Evolutionary conservation across 2,888 invertebrate species (phyloP), one percentile per base, ranked within the genome.

Genomic region (Temnothorax rugatulus): DNA sequence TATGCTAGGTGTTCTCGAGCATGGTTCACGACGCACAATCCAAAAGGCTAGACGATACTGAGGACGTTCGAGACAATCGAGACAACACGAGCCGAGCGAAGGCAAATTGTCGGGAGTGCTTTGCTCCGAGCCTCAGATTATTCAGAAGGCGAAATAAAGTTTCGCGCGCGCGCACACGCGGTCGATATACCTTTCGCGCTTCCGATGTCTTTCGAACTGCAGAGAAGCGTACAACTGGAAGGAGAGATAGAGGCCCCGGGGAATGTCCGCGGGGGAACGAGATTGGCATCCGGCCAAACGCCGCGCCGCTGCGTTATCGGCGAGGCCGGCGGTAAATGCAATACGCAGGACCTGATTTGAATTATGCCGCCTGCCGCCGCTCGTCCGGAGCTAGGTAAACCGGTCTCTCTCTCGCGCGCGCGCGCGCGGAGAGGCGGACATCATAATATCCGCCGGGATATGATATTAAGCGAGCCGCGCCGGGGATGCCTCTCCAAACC

Each of bases 361-460:
- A 90, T 91, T 89, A 89, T 88, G 86, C 83, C 85, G 76, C 54
- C 73, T 64, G 76, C 59, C 68, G 57, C 34, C 68, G 57, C 34
- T 44, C 74, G 54, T 69, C 59, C 76, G 85, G 81, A 82, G 76
- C 81, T 85, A 84, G 86, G 82, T 84, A 75, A 84, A 81, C 25
- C 57, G 21, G 21, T 74, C 83, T 68, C 75, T 83, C 87, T 34
- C 34, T 4, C 34, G 74, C 86, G 73, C 82, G 81, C 34, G 34
- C 34, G 74, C 86, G 74, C 82, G 81, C 86, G 77, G 44, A 61
- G 83, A 83, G 83, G 82, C 87, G 88, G 90, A 87, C 89, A 88
- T 90, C 90, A 89, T 91, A 91, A 91, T 91, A 91, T 91, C 90
- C 90, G 91, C 63, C 86, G 82, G 88, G 89, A 89, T 88, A 87